Evolutionary conservation across 1,140 invertebrate species (phyloP).

Genomic region (Paraescarpia echinospica): DNA sequence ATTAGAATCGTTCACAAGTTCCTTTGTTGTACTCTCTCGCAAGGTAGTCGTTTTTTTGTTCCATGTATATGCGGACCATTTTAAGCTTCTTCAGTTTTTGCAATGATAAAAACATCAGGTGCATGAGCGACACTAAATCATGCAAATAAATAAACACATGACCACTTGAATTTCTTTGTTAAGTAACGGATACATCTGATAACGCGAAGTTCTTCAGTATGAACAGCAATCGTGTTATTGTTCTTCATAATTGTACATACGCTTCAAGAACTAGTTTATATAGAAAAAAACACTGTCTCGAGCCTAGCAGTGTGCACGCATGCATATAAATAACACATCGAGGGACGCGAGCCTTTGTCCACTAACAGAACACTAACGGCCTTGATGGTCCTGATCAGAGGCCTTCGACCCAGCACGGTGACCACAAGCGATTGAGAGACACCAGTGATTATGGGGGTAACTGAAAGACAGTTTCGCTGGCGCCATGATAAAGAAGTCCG

Average conservation of each 20-base stretch:
- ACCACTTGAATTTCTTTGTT: not conserved
- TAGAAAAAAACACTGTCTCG: no score
- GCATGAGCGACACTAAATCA: not conserved
- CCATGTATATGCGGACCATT: not conserved
- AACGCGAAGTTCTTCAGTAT: no score
- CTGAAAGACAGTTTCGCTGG: not conserved
- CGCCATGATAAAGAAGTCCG: not conserved
- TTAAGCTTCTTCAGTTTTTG: not conserved
- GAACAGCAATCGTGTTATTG: no score
- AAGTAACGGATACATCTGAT: no score
- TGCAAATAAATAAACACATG: no score
- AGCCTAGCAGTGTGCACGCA: no score
- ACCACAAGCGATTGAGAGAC: not conserved
- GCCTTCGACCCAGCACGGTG: not conserved
- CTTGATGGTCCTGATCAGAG: not conserved
- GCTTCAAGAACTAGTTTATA: not conserved
- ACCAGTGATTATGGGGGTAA: not conserved
- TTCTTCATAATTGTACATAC: no score
- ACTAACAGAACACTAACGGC: not conserved
- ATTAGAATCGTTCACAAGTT: not conserved
- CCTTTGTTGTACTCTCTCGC: not conserved
- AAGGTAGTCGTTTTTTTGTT: not conserved
- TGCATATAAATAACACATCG: not conserved
- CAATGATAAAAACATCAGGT: not conserved
- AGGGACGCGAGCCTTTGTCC: not conserved